A percentile compares a stretch with the other conserved stretches of the same genome.
Evolutionary conservation across 1,140 invertebrate genomes (phyloP).

Genomic region (Aphelenchoides besseyi): DNA sequence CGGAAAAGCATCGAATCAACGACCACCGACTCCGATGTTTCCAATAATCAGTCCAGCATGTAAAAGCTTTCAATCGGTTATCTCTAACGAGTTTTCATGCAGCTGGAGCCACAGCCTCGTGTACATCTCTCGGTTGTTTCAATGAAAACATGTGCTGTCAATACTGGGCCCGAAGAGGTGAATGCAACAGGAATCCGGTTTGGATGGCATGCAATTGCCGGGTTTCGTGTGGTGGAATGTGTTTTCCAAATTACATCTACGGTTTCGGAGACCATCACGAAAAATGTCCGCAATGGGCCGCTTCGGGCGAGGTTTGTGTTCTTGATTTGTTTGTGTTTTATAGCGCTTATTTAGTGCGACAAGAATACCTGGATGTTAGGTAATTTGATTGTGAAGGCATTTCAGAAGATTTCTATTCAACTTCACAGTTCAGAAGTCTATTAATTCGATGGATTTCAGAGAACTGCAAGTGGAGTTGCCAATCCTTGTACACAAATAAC

Average conservation of each 20-base stretch:
- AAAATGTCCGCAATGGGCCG: slow-evolving; percentile 42
- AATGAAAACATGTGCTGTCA: slow-evolving; percentile 49
- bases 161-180: slow-evolving; percentile 42
- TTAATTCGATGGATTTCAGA: too few species aligned
- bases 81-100: too few species aligned
- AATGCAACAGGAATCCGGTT: slow-evolving; percentile 39
- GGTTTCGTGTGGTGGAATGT: slow-evolving; percentile 41
- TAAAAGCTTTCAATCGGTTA: too few species aligned
- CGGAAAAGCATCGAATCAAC: not conserved
- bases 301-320: too few species aligned
- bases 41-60: slow-evolving; percentile 2
- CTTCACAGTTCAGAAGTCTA: too few species aligned
- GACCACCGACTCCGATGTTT: not conserved
- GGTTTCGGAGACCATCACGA: slow-evolving; percentile 40
- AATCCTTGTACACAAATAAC: not conserved
- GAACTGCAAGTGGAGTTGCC: too few species aligned
- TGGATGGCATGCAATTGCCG: slow-evolving; percentile 50
- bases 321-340: too few species aligned
- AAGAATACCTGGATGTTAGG: slow-evolving; percentile 48
- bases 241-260: not conserved
- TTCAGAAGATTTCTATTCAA: too few species aligned
- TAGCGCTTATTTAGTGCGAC: too few species aligned
- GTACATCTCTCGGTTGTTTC: slow-evolving; percentile 38
- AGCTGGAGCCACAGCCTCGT: slow-evolving; percentile 1
- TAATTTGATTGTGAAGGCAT: too few species aligned